Percentiles rank a stretch among this genome's conserved stretches.
Evolutionary conservation across 2,888 invertebrate genomes (phyloP).

Genomic region (Amorpha juglandis): DNA sequence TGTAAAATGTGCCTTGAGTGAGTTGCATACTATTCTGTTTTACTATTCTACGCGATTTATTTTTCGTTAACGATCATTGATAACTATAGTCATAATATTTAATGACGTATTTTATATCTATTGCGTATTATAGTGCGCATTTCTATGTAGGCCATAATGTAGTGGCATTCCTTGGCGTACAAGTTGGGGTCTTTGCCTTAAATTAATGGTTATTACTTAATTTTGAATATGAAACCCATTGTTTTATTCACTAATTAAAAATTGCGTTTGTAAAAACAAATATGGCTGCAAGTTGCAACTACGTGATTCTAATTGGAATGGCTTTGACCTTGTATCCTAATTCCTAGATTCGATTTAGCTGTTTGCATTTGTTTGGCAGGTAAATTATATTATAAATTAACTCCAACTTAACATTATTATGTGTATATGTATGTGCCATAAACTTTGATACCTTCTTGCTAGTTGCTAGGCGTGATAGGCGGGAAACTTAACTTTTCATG

Average conservation of each 20-base stretch:
- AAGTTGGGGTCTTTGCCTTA: too few relatives aligned
- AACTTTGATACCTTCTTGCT: not conserved
- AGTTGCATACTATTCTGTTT: not conserved
- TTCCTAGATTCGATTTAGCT: not conserved
- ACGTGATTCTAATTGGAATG: constrained; percentile 12
- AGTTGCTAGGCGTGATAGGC: not conserved
- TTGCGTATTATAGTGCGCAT: too few relatives aligned
- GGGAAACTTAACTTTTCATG: not conserved
- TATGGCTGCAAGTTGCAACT: constrained; percentile 1
- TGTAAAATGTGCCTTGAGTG: constrained; percentile 13
- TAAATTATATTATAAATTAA: too few relatives aligned
- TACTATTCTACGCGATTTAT: not conserved
- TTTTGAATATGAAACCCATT: too few relatives aligned
- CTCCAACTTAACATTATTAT: too few relatives aligned
- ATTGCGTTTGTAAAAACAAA: not conserved
- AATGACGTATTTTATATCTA: too few relatives aligned
- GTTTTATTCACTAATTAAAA: not conserved
- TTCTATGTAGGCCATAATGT: too few relatives aligned
- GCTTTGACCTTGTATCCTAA: not conserved
- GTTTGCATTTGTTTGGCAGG: too few relatives aligned
- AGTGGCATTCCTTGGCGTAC: too few relatives aligned
- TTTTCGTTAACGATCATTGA: constrained; percentile 17
- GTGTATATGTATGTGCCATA: too few relatives aligned
- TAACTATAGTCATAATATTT: not conserved
- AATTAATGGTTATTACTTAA: too few relatives aligned